Conservation (phyloP, 2,888 invertebrate genomes). For the Girardia tigrina region DNA sequence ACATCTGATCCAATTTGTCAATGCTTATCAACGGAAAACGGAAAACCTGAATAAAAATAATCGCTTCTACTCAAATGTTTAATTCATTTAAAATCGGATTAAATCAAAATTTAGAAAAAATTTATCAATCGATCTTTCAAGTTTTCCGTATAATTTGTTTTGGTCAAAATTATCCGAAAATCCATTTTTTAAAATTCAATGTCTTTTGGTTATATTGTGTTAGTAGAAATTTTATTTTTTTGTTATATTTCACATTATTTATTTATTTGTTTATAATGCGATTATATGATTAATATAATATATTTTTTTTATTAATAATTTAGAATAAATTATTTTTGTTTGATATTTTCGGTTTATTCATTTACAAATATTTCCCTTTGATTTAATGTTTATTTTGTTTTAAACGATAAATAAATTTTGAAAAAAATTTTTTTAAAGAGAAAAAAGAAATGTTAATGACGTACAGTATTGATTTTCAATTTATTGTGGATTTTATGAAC, state of each 20-base stretch:
- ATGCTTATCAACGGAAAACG: background rate
- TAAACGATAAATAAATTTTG: too few relatives aligned
- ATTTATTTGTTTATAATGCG: too few relatives aligned
- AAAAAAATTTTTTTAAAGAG: too few relatives aligned
- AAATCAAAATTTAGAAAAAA: background rate
- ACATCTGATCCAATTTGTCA: background rate
- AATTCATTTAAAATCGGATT: background rate
- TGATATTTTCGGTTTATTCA: too few relatives aligned
- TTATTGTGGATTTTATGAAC: background rate
- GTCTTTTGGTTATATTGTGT: background rate
- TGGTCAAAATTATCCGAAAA: background rate
- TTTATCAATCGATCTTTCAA: background rate
- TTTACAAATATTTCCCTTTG: too few relatives aligned
- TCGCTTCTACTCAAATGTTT: background rate
- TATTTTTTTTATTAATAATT: too few relatives aligned
- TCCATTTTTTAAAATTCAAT: background rate
- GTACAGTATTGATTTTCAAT: background rate
- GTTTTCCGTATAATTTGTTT: background rate
- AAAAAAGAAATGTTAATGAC: too few relatives aligned
- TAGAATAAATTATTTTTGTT: too few relatives aligned
- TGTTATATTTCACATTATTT: too few relatives aligned
- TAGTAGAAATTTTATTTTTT: too few relatives aligned
- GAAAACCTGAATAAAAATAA: background rate
- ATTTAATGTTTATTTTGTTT: too few relatives aligned
- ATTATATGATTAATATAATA: too few relatives aligned